These are phyloP conservation scores for Apostichopus leukothele DNA, from an alignment of 53 echinoderm and acorn worm genomes.

Conservation along the genomic window DNA sequence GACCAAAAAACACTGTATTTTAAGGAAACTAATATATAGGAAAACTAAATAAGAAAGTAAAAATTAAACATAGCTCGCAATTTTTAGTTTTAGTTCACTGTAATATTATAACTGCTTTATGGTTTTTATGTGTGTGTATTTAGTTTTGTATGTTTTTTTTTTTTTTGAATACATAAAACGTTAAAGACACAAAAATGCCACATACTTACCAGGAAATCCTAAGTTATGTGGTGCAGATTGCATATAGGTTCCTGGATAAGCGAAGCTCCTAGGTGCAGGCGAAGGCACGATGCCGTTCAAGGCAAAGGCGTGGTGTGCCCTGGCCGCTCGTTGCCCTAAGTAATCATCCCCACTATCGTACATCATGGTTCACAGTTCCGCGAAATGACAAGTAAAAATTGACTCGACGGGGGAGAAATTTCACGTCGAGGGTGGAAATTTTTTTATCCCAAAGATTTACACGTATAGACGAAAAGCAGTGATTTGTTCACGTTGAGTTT, in stretches of 20 bases:
- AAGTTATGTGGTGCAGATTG: conserved; percentile 88
- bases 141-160: neutral
- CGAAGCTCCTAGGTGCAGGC: conserved; percentile 88
- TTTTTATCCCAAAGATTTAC: conserved; percentile 26
- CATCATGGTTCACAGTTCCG: conserved; percentile 76
- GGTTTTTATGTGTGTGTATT: too few relatives aligned
- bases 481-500: conserved; percentile 32
- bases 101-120: too few relatives aligned
- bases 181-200: neutral
- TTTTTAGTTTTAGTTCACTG: too few relatives aligned
- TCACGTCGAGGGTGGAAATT: conserved; percentile 39
- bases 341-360: conserved; percentile 97
- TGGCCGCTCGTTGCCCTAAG: conserved; percentile 79
- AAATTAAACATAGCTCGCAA: too few relatives aligned
- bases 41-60: too few relatives aligned
- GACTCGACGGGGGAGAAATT: conserved; percentile 44
- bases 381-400: conserved; percentile 42
- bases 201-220: conserved; percentile 80
- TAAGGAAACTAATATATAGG: too few relatives aligned
- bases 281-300: conserved; percentile 99
- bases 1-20: too few relatives aligned
- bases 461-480: conserved; percentile 24
- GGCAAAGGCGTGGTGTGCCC: conserved; percentile 94
- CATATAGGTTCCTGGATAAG: conserved; percentile 94
- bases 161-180: neutral